Conservation (phyloP, 2,888 invertebrate species). For the Harpagoxenus sublaevis region DNA sequence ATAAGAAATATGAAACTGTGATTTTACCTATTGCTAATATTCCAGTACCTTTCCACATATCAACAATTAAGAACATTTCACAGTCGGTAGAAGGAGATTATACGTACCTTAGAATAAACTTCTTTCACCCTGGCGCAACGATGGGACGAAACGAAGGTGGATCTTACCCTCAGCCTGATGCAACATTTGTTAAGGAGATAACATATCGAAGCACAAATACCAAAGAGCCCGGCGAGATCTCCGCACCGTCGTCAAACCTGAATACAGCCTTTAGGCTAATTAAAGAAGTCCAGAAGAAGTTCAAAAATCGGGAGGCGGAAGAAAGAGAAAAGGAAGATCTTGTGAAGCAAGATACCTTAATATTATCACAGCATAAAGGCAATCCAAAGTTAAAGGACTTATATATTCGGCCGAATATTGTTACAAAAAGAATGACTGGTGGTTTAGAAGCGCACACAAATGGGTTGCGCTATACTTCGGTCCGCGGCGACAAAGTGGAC, state of each 20-base stretch:
- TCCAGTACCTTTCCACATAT: constrained; percentile 99
- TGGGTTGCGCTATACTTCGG: constrained; percentile 98
- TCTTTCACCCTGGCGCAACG: constrained; percentile 99
- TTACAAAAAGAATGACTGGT: constrained; percentile 97
- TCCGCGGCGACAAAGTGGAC: constrained; percentile 99
- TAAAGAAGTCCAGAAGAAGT: constrained; percentile 99
- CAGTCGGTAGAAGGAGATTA: constrained; percentile 99
- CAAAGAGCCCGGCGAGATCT: constrained; percentile 98
- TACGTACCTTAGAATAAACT: constrained; percentile 98
- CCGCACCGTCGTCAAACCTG: constrained; percentile 97
- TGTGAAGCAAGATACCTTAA: constrained; percentile 98
- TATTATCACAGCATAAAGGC: constrained; percentile 97
- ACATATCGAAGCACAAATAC: constrained; percentile 99
- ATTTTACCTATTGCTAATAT: constrained; percentile 98
- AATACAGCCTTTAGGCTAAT: constrained; percentile 99
- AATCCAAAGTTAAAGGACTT: constrained; percentile 99
- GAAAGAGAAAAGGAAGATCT: constrained; percentile 99
- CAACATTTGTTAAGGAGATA: constrained; percentile 99
- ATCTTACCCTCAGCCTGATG: constrained; percentile 97
- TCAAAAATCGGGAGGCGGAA: constrained; percentile 99
- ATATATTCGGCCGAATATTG: constrained; percentile 99
- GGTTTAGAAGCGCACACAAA: constrained; percentile 97
- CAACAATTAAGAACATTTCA: constrained; percentile 99
- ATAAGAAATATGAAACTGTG: constrained; percentile 99
- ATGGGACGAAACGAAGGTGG: constrained; percentile 97